Conservation (phyloP, 2,797 vertebrate species). For the Sebastes elongatus region DNA sequence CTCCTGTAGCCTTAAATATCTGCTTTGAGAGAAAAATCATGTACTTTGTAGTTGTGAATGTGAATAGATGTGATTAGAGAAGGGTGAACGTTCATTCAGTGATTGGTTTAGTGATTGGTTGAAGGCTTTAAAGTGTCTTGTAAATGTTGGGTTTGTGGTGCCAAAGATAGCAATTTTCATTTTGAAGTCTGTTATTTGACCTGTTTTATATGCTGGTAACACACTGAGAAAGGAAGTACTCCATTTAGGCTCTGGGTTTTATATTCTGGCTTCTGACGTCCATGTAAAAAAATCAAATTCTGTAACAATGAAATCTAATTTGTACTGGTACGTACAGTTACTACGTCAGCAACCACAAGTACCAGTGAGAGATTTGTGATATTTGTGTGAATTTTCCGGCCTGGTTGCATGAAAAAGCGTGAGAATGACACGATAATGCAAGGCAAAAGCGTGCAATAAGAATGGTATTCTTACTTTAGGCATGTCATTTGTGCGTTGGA, state of each 20-base stretch:
- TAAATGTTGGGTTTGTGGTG: not conserved
- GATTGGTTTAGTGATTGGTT: conserved; percentile 11
- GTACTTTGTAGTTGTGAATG: not conserved
- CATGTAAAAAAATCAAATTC: not conserved
- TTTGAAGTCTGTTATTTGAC: conserved; percentile 11
- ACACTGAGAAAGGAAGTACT: not conserved
- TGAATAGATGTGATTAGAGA: conserved; percentile 15
- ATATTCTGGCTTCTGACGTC: not conserved
- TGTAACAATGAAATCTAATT: not conserved
- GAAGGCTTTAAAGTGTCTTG: conserved; percentile 9
- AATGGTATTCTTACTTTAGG: rapidly evolving
- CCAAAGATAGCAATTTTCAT: not conserved
- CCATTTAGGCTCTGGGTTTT: not conserved
- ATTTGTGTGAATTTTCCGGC: not conserved
- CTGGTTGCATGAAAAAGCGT: no score
- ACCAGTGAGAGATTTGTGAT: not conserved
- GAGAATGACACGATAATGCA: no score
- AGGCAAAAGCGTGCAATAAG: no score
- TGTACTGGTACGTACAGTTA: not conserved
- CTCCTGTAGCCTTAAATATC: not conserved
- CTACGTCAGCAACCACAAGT: not conserved
- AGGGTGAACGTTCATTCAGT: not conserved
- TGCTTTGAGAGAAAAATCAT: not conserved
- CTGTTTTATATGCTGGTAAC: conserved; percentile 2
- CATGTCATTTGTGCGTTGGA: no score